Evolutionary conservation across 2,113 vertebrate species (phyloP), one percentile per base, ranked within the genome.

Genomic region (Leptodactylus fuscus): DNA sequence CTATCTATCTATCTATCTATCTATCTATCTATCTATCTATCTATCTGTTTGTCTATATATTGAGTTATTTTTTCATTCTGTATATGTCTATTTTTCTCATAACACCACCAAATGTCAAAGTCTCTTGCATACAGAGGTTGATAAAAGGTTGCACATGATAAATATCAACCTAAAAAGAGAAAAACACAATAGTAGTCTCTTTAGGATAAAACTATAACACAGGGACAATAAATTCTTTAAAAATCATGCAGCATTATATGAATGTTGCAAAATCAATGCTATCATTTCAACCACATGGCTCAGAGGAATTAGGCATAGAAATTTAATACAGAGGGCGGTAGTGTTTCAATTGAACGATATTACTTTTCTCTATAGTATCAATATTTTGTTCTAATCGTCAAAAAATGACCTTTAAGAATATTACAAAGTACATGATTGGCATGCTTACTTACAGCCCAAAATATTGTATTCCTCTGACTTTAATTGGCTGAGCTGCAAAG

Each of bases 331-430:
- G 22, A 27, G n/a, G 7, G 41, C 13, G 18, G 38, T 83, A 70
- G 18, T 83, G 11, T 48, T 48, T 75, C 51, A 46, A 36, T 44
- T 46, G 70, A 48, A 75, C 38, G 18, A 83, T 83, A 75, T 49
- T 75, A 32, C 36, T 55, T 60, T 83, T 60, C n/a, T 83, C 51
- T 8, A 75, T 62, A 48, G 70, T 83, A 83, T 83, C 82, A 75
- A 83, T 75, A 75, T 83, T 83, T 83, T 10, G 18, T 41, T 53
- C 36, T 83, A 44, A 83, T 75, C 82, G 6, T 9, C 60, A 62
- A 75, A 73, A 71, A 83, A 60, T 83, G 82, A 83, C 83, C 83
- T 85, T 85, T 78, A 78, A 78, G 7, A 69, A 78, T 67, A 78
- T 83, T 83, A 53, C 70, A 75, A 60, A 49, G 75, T 29, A 7